Evolutionary conservation across 2,888 invertebrate genomes (phyloP).

Genomic region (Bimastos eiseni): DNA sequence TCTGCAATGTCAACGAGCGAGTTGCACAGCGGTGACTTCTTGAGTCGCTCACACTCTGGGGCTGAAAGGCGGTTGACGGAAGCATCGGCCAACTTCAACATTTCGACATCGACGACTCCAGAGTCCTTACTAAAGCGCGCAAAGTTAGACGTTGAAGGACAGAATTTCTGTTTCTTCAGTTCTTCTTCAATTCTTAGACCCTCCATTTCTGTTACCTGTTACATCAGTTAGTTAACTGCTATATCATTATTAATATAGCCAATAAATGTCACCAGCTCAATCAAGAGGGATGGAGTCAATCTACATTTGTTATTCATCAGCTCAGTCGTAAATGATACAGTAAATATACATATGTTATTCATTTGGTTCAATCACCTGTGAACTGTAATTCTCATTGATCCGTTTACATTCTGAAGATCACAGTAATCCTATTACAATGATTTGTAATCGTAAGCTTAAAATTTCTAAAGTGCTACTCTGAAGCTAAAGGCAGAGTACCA

Average conservation of each 20-base stretch:
- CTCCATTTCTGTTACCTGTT: constrained; percentile 94
- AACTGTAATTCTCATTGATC: background rate
- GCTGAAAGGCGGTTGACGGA: constrained; percentile 64
- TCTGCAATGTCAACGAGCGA: constrained; percentile 92
- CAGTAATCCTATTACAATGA: background rate
- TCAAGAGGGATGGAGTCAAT: too few relatives aligned
- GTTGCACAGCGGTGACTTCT: constrained; percentile 78
- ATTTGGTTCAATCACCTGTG: background rate
- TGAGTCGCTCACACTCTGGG: constrained; percentile 58
- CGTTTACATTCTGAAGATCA: background rate
- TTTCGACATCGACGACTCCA: constrained; percentile 73
- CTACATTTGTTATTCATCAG: too few relatives aligned
- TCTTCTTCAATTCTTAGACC: constrained; percentile 90
- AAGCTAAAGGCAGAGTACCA: too few relatives aligned
- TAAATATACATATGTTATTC: background rate
- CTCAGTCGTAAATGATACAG: background rate
- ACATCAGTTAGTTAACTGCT: too few relatives aligned
- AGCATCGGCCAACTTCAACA: constrained; percentile 62
- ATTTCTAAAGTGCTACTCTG: too few relatives aligned
- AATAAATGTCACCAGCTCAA: too few relatives aligned
- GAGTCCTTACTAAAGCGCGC: constrained; percentile 85
- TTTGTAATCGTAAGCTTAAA: too few relatives aligned
- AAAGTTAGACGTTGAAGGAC: constrained; percentile 33
- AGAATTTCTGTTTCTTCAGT: constrained; percentile 75
- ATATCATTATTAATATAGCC: too few relatives aligned